Conservation (phyloP, 1,140 invertebrate species). For the Halictus rubicundus region DNA sequence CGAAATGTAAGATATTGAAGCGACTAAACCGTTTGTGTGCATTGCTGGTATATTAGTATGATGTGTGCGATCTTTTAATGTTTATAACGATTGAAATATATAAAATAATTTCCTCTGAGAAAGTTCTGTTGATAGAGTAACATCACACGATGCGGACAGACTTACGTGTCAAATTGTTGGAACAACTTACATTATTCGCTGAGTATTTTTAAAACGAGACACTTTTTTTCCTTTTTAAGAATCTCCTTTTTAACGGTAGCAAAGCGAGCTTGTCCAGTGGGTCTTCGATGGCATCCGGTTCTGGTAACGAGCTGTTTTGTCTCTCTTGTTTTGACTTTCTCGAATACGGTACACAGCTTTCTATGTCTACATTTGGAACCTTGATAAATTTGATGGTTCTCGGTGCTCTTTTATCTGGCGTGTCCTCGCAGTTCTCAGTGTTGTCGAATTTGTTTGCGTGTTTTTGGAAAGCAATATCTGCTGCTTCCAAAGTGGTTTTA, state of each 20-base stretch:
- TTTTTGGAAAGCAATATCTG: constrained; percentile 70
- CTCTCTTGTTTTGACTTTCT: constrained; percentile 33
- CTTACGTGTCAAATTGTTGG: not conserved
- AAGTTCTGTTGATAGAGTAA: not conserved
- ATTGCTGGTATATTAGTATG: not conserved
- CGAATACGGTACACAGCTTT: constrained; percentile 39
- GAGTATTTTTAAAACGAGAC: constrained; percentile 68
- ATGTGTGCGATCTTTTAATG: not conserved
- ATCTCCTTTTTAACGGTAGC: constrained; percentile 61
- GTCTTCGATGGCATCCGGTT: constrained; percentile 56
- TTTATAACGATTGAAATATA: not conserved
- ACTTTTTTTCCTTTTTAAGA: constrained; percentile 74
- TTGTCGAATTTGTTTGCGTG: constrained; percentile 78
- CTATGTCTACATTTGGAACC: constrained; percentile 53
- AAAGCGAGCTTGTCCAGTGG: constrained; percentile 38
- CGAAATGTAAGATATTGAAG: not conserved
- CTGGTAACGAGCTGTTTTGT: constrained; percentile 64
- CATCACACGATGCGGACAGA: not conserved
- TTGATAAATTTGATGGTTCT: constrained; percentile 71
- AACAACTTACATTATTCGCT: constrained; percentile 6
- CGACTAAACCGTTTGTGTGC: not conserved
- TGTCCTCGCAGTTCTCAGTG: constrained; percentile 53
- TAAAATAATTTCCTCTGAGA: not conserved
- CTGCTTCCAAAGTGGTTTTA: constrained; percentile 70
- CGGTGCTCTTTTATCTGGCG: constrained; percentile 48